Evolutionary conservation across 2,113 vertebrate genomes (phyloP).

Genomic region (Pangasianodon hypophthalmus): DNA sequence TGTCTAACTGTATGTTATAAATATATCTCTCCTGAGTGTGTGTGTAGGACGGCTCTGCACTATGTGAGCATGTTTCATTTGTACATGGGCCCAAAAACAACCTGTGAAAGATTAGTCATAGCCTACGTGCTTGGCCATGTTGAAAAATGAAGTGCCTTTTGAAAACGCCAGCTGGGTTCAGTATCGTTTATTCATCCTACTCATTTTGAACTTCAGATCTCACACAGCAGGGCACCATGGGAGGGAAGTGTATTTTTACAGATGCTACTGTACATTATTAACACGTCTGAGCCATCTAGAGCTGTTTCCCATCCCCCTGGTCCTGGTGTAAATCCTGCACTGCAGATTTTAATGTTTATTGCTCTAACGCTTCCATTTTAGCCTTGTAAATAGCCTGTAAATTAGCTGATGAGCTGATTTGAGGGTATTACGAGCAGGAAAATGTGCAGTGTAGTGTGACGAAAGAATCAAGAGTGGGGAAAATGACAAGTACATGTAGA

Average conservation of each 20-base stretch:
- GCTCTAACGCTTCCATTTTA: background rate
- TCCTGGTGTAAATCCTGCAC: background rate
- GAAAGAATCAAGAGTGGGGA: background rate
- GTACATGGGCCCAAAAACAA: constrained; percentile 21
- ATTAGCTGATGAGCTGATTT: background rate
- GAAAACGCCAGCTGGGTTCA: constrained; percentile 35
- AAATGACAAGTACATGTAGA: constrained; percentile 12
- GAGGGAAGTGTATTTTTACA: background rate
- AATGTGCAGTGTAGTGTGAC: constrained; percentile 2
- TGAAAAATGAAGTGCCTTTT: constrained; percentile 38
- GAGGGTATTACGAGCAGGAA: too few species aligned
- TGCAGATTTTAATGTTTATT: constrained; percentile 6
- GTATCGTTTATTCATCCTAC: constrained; percentile 28
- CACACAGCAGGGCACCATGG: constrained; percentile 5
- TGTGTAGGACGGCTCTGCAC: constrained; percentile 3
- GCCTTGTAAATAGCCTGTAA: background rate
- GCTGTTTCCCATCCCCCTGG: background rate
- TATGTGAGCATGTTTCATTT: background rate
- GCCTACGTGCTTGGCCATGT: background rate
- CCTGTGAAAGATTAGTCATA: constrained; percentile 32
- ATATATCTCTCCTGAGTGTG: constrained; percentile 14
- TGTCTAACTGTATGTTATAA: constrained; percentile 21
- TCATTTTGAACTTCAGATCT: constrained; percentile 21
- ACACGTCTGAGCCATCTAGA: background rate
- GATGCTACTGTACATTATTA: constrained; percentile 7